A percentile compares a stretch with the other conserved stretches of the same genome.
Conservation (phyloP, 1,140 invertebrate genomes). For the Orchesella cincta region DNA sequence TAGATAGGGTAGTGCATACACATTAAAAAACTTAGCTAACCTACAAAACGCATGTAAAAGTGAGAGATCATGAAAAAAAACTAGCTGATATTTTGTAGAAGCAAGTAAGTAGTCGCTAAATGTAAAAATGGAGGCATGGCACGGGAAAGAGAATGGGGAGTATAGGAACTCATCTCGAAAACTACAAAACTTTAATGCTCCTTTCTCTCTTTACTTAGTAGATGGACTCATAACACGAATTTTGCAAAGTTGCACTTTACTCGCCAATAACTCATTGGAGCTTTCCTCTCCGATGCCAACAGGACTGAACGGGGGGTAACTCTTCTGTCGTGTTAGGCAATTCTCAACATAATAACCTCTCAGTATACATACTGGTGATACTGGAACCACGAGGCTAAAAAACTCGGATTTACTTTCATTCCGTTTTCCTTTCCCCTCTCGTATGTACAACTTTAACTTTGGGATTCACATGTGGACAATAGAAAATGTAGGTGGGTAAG, state of each 20-base stretch:
- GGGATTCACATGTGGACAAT: background rate
- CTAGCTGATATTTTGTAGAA: background rate
- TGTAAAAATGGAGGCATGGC: background rate
- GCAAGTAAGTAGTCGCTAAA: background rate
- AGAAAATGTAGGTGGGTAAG: background rate
- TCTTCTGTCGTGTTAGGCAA: conserved; percentile 11
- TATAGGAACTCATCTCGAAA: background rate
- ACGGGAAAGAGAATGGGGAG: background rate
- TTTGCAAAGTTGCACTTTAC: conserved; percentile 39
- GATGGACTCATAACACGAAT: conserved; percentile 31
- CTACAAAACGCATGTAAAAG: too few relatives aligned
- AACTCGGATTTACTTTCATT: background rate
- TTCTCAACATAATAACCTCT: background rate
- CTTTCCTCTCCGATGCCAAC: conserved; percentile 30
- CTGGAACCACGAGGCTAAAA: background rate
- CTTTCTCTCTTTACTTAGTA: conserved; percentile 10
- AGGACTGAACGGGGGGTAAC: conserved; percentile 5
- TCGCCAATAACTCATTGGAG: conserved; percentile 46
- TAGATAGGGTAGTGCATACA: background rate
- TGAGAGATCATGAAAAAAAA: background rate
- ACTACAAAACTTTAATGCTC: conserved; percentile 17
- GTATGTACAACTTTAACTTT: background rate
- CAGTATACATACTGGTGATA: background rate
- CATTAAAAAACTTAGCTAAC: background rate
- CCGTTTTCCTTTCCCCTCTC: background rate